Conservation (phyloP, 2,888 invertebrate species). For the Drosophila hamatofila region DNA sequence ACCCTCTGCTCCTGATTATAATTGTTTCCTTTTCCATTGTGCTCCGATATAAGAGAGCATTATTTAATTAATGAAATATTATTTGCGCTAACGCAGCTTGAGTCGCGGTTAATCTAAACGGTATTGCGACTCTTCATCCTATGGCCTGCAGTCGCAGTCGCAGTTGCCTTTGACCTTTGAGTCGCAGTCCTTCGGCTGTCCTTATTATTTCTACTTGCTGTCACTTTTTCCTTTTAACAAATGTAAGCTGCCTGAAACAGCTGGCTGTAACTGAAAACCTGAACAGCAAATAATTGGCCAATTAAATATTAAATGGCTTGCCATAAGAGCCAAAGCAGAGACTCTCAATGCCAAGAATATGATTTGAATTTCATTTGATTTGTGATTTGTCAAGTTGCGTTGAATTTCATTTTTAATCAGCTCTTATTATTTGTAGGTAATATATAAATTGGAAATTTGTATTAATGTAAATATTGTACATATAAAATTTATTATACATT, state of each 20-base stretch:
- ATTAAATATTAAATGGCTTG: constrained; percentile 29
- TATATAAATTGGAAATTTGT: too few species aligned
- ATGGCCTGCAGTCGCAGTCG: constrained; percentile 7
- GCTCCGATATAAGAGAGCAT: not conserved
- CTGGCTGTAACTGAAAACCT: not conserved
- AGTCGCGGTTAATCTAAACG: constrained; percentile 23
- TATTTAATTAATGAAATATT: constrained; percentile 36
- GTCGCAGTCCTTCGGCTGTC: not conserved
- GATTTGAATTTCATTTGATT: not conserved
- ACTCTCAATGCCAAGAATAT: not conserved
- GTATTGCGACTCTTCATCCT: not conserved
- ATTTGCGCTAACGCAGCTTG: constrained; percentile 14
- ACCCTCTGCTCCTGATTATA: constrained; percentile 11
- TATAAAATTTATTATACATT: too few species aligned
- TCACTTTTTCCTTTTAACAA: constrained; percentile 41
- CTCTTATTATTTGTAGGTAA: too few species aligned
- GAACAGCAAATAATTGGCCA: constrained; percentile 33
- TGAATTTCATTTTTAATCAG: not conserved
- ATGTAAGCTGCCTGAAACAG: constrained; percentile 20
- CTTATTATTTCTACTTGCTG: not conserved
- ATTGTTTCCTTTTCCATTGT: constrained; percentile 18
- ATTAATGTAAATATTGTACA: too few species aligned
- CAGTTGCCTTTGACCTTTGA: constrained; percentile 43
- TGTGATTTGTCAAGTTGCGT: not conserved
- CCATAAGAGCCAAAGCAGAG: not conserved